Evolutionary conservation across 2,888 invertebrate genomes (phyloP).

Genomic region (Leistus spinibarbis): DNA sequence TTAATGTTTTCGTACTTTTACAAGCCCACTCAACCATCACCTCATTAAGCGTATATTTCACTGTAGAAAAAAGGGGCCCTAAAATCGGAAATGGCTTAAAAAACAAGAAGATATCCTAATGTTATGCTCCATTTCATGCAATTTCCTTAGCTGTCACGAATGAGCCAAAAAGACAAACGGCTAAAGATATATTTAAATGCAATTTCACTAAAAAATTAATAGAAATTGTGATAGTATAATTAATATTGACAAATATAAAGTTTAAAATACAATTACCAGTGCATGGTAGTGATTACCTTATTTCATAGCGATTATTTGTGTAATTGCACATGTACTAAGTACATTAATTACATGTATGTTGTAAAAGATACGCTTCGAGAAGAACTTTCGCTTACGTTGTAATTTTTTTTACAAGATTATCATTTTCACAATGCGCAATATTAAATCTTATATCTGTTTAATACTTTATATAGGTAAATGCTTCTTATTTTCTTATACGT

Average conservation of each 20-base stretch:
- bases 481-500: too few species aligned
- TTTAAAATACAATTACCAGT: too few species aligned
- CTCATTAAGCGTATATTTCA: not conserved
- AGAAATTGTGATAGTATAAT: not conserved
- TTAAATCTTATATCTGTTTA: too few species aligned
- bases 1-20: not conserved
- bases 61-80: not conserved
- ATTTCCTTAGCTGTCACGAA: not conserved
- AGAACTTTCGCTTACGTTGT: too few species aligned
- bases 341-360: too few species aligned
- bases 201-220: not conserved
- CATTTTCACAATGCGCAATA: too few species aligned
- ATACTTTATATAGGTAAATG: too few species aligned
- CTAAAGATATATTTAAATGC: not conserved
- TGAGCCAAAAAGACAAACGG: not conserved
- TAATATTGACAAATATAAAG: not conserved
- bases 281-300: too few species aligned
- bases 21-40: not conserved
- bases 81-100: not conserved
- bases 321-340: too few species aligned
- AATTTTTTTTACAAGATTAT: too few species aligned
- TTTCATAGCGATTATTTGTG: too few species aligned
- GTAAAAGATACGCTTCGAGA: too few species aligned
- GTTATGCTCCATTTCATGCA: not conserved
- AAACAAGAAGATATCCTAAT: not conserved